Evolutionary conservation across 2,113 vertebrate genomes (phyloP).

Genomic region (Taxidea taxus): DNA sequence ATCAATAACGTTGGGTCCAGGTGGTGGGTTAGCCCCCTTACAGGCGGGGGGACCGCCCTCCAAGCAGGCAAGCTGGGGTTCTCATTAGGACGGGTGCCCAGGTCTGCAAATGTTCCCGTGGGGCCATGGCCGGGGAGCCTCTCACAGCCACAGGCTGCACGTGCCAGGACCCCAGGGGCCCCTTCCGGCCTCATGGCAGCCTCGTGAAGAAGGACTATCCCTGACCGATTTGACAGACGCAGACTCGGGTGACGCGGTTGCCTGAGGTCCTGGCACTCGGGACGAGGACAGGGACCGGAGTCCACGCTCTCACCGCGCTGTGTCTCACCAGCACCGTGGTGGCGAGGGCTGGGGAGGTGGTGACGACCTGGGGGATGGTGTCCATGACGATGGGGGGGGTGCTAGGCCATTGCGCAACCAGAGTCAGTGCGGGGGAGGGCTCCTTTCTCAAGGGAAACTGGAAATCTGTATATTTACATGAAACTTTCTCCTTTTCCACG

Average conservation of each 20-base stretch:
- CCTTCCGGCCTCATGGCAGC: background rate
- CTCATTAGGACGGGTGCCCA: background rate
- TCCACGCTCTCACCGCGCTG: fast-evolving
- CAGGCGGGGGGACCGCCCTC: background rate
- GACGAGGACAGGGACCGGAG: background rate
- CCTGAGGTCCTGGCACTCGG: background rate
- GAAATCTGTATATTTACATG: background rate
- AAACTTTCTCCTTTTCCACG: background rate
- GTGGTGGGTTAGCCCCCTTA: background rate
- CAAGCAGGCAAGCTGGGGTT: background rate
- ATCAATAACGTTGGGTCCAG: fast-evolving
- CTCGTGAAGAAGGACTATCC: background rate
- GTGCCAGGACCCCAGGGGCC: fast-evolving
- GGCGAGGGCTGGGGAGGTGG: background rate
- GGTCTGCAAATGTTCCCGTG: fast-evolving
- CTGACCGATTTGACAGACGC: background rate
- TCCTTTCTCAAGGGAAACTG: background rate
- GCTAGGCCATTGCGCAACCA: too few species aligned
- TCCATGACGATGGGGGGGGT: too few species aligned
- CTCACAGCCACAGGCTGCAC: background rate
- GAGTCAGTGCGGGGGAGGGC: background rate
- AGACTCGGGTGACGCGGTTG: background rate
- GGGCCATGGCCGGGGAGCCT: background rate
- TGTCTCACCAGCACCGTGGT: background rate
- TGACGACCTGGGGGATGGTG: too few species aligned